Conservation (phyloP, 2,797 vertebrate genomes). For the Pseudochaenichthys georgianus region DNA sequence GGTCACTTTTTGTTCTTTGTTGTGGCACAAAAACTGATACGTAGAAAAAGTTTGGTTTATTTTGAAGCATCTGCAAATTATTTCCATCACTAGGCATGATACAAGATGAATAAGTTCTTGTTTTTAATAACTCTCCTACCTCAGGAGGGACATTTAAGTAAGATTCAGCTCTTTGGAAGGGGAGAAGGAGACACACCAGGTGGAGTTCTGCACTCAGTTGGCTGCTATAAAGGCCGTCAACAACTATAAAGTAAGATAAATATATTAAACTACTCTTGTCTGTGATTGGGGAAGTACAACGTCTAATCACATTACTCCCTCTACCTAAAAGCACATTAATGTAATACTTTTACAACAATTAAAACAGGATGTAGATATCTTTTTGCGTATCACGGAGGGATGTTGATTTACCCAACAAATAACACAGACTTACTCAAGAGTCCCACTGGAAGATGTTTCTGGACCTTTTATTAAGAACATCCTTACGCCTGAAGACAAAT, state of each 20-base stretch:
- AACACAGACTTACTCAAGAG: slow-evolving; percentile 2
- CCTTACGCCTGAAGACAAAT: slow-evolving; percentile 34
- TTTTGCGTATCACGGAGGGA: neutral
- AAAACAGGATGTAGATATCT: slow-evolving; percentile 1
- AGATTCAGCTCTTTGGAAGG: no score
- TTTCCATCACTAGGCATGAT: no score
- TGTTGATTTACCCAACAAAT: no score
- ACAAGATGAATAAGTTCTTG: no score
- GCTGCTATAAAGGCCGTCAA: no score
- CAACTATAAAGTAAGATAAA: neutral
- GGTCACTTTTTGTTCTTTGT: no score
- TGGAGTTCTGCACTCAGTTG: neutral
- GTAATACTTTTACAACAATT: neutral
- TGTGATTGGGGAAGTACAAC: neutral
- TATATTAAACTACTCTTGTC: neutral
- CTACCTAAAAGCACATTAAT: neutral
- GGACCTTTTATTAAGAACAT: slow-evolving; percentile 10
- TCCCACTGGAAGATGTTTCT: slow-evolving; percentile 12
- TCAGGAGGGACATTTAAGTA: no score
- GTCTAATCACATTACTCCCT: neutral
- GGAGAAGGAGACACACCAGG: no score
- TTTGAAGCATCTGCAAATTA: no score
- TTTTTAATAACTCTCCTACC: no score
- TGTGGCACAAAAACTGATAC: no score
- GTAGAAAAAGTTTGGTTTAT: no score